Conservation (phyloP, 2,113 vertebrate genomes). For the Rattus norvegicus region DNA sequence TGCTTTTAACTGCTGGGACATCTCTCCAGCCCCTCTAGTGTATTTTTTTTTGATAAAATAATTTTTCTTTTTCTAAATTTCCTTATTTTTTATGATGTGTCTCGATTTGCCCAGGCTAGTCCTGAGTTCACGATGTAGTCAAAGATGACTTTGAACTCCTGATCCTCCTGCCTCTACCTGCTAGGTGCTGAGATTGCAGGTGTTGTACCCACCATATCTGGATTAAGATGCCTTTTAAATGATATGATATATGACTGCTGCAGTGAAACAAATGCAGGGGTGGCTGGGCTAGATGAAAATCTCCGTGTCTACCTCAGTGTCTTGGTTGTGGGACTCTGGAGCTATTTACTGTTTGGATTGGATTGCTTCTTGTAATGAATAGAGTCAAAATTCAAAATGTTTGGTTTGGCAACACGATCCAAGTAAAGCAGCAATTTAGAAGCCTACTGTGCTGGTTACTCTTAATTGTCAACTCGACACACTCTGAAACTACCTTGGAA, state of each 20-base stretch:
- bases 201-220: background rate
- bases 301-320: background rate
- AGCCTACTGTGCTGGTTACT: background rate
- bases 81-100: background rate
- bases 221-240: background rate
- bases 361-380: background rate
- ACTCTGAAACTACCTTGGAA: background rate
- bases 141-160: background rate
- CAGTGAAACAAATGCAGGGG: background rate
- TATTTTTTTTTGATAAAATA: background rate
- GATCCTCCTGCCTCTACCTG: background rate
- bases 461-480: background rate
- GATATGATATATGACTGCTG: background rate
- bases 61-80: background rate
- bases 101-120: background rate
- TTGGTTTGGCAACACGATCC: background rate
- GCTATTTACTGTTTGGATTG: background rate
- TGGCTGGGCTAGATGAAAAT: background rate
- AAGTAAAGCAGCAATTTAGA: background rate
- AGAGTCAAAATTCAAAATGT: background rate
- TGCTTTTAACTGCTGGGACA: background rate
- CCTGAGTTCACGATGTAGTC: background rate
- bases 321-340: background rate
- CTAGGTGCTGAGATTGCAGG: background rate
- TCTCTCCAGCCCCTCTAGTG: background rate